Base-by-base conservation (phyloP, 2,113 vertebrate genomes). In the Mugil cephalus region DNA sequence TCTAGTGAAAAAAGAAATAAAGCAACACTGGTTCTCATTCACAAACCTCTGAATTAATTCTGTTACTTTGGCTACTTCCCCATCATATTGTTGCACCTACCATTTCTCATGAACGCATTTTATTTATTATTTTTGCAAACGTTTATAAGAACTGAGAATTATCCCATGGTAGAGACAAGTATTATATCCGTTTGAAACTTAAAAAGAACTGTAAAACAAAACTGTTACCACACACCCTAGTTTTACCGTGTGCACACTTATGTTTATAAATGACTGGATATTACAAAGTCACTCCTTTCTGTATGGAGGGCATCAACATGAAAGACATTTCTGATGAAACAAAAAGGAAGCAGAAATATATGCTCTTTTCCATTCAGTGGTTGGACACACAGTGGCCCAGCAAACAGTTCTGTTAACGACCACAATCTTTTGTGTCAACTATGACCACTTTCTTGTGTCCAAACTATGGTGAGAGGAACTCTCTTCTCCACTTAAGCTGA, bases 11-110 rank as follows among this genome's bases (percentile, higher is more conserved):
- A 91, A 88, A 82, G 60, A 88, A 93, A 91, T 91, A 92, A 91
- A 92, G 84, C 88, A 91, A 92, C 90, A 92, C 90, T 93, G 92
- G 90, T 88, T 87, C 86, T 90, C 85, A 87, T 89, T 80, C 69
- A 74, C 72, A 85, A 88, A 75, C 64, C 45, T 86, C 53, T 87
- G 86, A 84, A 70, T 91, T 59, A 77, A 84, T 88, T 84, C 17
- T 56, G 1, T 77, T 76, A 56, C 74, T 77, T 60, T 61, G 18
- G 12, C 35, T 70, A 8, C 35, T 40, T 65, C 15, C 50, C 15
- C 30, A 38, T 74, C 21, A 38, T 56, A 7, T 50, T 8, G 19
- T 9, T 5, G 38, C 30, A 34, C 7, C 53, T 65, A 7, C 15
- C 67, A 66, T 53, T 64, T 68, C 35, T 19, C 35, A 52, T 55